A percentile compares a stretch with the other conserved stretches of the same genome.
phyloP scores from a whole-genome alignment of 2,888 invertebrate genomes.

The Conistra vaccinii region DNA sequence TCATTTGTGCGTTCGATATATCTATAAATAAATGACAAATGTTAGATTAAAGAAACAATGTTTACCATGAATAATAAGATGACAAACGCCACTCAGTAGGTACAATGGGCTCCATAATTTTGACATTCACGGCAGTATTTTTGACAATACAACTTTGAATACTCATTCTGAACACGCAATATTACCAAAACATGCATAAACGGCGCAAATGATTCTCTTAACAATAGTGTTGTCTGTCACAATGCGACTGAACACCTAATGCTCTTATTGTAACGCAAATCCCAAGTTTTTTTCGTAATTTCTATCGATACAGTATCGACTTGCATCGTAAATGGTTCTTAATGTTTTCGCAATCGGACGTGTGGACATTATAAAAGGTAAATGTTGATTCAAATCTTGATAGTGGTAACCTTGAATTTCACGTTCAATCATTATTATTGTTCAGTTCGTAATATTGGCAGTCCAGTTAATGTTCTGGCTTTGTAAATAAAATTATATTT shows the following conservation, averaged over 20 bases:
- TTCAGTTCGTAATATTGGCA: not conserved
- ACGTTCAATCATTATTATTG: slow-evolving; percentile 1
- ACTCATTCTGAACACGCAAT: not conserved
- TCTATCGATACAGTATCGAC: slow-evolving; percentile 36
- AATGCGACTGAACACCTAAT: slow-evolving; percentile 3
- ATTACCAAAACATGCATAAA: not conserved
- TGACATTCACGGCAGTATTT: not conserved
- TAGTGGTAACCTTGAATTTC: slow-evolving; percentile 31
- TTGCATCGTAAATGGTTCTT: slow-evolving; percentile 43
- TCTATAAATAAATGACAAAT: not conserved
- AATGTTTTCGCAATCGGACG: slow-evolving; percentile 41
- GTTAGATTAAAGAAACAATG: not conserved
- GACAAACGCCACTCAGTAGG: not conserved
- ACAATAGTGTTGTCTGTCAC: slow-evolving; percentile 10
- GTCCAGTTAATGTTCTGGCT: not conserved
- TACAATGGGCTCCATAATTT: slow-evolving; percentile 1
- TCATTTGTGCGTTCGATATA: not conserved
- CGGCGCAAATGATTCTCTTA: not conserved
- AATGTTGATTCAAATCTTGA: slow-evolving; percentile 27
- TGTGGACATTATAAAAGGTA: slow-evolving; percentile 22
- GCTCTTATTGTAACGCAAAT: slow-evolving; percentile 20
- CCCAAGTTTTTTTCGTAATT: slow-evolving; percentile 4
- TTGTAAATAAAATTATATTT: not conserved
- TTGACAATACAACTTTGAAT: not conserved
- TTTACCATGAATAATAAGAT: slow-evolving; percentile 6